These are phyloP conservation scores for Tachypleus tridentatus DNA, from an alignment of 1,140 invertebrate species.

Conservation along the genomic window DNA sequence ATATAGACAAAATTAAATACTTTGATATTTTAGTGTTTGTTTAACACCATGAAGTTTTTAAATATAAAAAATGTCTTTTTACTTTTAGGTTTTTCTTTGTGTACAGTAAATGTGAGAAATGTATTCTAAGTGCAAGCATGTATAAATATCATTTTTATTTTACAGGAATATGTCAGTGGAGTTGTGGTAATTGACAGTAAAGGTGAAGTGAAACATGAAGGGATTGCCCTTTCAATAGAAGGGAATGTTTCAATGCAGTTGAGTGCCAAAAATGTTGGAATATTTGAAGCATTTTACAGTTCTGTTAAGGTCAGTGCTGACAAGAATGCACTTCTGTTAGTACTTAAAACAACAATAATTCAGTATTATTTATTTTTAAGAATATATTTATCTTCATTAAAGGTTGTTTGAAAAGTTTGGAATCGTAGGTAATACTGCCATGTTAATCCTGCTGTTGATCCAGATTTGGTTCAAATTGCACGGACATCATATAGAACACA, in stretches of 20 bases:
- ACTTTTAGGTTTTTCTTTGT: not conserved
- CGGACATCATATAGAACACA: too few relatives aligned
- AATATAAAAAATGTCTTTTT: not conserved
- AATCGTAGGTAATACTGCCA: too few relatives aligned
- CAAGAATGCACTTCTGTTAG: too few relatives aligned
- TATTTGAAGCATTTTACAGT: slow-evolving; percentile 88
- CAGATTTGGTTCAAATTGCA: too few relatives aligned
- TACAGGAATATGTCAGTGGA: slow-evolving; percentile 65
- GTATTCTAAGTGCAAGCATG: slow-evolving; percentile 9
- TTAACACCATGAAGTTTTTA: not conserved
- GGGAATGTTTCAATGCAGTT: slow-evolving; percentile 80
- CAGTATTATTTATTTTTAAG: too few relatives aligned
- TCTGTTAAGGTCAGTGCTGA: slow-evolving; percentile 48
- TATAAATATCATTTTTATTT: slow-evolving; percentile 9
- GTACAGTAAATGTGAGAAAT: not conserved
- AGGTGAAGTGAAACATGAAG: slow-evolving; percentile 78
- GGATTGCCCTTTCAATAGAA: slow-evolving; percentile 70
- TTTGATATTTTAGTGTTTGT: not conserved
- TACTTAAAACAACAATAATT: too few relatives aligned
- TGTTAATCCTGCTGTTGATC: too few relatives aligned
- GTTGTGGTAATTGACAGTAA: slow-evolving; percentile 62
- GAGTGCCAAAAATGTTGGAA: slow-evolving; percentile 84
- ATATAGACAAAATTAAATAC: not conserved
- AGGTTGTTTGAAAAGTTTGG: too few relatives aligned
- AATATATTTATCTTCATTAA: too few relatives aligned